Evolutionary conservation across 2,888 invertebrate species (phyloP).

Genomic region (Sicus ferrugineus): DNA sequence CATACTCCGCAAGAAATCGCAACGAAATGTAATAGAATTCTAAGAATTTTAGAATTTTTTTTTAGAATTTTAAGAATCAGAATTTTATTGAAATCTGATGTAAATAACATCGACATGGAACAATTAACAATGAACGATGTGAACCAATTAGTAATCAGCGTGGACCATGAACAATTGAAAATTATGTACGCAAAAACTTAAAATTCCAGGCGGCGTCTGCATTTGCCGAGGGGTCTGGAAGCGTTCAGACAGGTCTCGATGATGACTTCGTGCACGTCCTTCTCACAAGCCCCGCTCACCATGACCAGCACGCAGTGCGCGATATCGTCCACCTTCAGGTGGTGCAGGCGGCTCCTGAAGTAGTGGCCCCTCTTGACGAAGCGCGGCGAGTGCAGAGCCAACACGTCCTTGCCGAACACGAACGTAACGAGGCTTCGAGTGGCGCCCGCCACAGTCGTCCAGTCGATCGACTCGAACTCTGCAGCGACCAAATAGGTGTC

Average conservation of each 20-base stretch:
- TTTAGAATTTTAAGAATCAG: too few species aligned
- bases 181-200: too few species aligned
- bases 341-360: neutral
- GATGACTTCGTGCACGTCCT: neutral
- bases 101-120: too few species aligned
- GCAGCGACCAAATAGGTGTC: neutral
- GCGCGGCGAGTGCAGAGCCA: neutral
- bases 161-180: too few species aligned
- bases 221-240: neutral
- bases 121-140: too few species aligned
- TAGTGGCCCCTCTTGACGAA: neutral
- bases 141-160: too few species aligned
- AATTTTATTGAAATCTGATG: too few species aligned
- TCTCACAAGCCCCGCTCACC: neutral
- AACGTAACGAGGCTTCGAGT: neutral
- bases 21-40: too few species aligned
- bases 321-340: neutral
- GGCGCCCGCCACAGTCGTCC: neutral
- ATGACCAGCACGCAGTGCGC: neutral
- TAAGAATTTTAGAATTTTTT: too few species aligned
- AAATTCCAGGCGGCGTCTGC: too few species aligned
- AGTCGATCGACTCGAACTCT: neutral
- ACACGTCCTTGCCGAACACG: neutral
- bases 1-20: too few species aligned
- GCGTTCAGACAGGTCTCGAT: neutral